Evolutionary conservation across 2,888 invertebrate genomes (phyloP).

Genomic region (Rhyacophila evoluta): DNA sequence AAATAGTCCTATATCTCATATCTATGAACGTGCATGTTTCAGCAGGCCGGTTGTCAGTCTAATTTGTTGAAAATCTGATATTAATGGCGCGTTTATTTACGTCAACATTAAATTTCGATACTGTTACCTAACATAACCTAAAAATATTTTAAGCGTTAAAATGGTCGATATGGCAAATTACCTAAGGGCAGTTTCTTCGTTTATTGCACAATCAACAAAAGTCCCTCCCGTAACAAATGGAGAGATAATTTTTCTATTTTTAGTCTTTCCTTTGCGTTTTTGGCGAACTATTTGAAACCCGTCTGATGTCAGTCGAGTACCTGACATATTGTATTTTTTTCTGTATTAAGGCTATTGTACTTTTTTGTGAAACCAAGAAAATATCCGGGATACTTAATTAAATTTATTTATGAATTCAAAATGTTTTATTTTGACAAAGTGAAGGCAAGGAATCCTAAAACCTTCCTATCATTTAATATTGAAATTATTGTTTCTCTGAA

Average conservation of each 20-base stretch:
- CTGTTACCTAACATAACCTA: conserved; percentile 33
- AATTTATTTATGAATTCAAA: too few relatives aligned
- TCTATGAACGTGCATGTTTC: too few relatives aligned
- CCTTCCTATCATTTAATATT: too few relatives aligned
- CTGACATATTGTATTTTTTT: conserved; percentile 11
- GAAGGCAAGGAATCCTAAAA: too few relatives aligned
- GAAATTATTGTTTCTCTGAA: too few relatives aligned
- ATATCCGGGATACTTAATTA: too few relatives aligned
- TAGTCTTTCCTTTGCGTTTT: conserved; percentile 39
- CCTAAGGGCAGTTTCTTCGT: conserved; percentile 53
- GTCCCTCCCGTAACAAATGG: conserved; percentile 40
- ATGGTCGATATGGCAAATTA: neutral
- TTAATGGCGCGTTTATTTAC: neutral
- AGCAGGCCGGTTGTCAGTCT: too few relatives aligned
- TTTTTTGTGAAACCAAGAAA: too few relatives aligned
- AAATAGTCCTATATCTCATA: too few relatives aligned
- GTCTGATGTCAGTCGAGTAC: conserved; percentile 7
- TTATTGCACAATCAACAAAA: conserved; percentile 47
- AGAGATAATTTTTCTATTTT: conserved; percentile 33
- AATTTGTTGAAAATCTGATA: neutral
- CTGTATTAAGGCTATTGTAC: neutral
- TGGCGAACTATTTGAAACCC: conserved; percentile 46
- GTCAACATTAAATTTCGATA: neutral
- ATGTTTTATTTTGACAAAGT: too few relatives aligned
- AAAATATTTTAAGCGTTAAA: neutral